Evolutionary conservation across 2,888 invertebrate species (phyloP).

Genomic region (Clusia tigrina): DNA sequence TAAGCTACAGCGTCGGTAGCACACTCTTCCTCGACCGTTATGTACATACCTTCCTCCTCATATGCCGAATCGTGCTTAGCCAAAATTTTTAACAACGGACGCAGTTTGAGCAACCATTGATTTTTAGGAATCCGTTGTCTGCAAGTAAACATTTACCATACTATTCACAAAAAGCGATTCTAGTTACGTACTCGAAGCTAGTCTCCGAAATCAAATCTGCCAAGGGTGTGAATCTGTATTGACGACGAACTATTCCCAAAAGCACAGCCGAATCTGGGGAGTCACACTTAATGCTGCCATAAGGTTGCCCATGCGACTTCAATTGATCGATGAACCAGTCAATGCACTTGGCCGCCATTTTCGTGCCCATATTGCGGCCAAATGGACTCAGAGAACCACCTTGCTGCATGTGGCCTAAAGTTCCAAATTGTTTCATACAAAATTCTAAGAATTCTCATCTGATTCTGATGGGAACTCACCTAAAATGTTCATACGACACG

Average conservation of each 20-base stretch:
- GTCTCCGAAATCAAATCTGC: constrained; percentile 80
- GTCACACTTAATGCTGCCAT: constrained; percentile 71
- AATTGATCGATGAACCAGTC: constrained; percentile 85
- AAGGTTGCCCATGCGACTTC: constrained; percentile 67
- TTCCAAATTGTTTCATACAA: no score
- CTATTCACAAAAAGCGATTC: constrained; percentile 4
- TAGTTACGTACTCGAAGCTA: constrained; percentile 78
- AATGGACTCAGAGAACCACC: constrained; percentile 98
- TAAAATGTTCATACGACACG: constrained; percentile 94
- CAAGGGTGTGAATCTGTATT: constrained; percentile 85
- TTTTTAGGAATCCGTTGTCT: constrained; percentile 85
- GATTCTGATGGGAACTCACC: constrained; percentile 61
- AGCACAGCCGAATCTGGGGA: constrained; percentile 78
- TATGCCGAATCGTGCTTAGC: constrained; percentile 95
- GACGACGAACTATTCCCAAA: constrained; percentile 82
- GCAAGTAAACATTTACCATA: constrained; percentile 48
- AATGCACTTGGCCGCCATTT: constrained; percentile 95
- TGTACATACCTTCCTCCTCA: constrained; percentile 81
- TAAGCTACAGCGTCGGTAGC: constrained; percentile 65
- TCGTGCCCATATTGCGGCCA: constrained; percentile 98
- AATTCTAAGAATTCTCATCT: neutral
- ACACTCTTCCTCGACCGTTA: constrained; percentile 69
- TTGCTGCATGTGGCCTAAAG: constrained; percentile 91
- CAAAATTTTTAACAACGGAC: constrained; percentile 90
- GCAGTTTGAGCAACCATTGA: constrained; percentile 95